Conservation (phyloP, 2,797 vertebrate genomes). For the Florisuga fusca region DNA sequence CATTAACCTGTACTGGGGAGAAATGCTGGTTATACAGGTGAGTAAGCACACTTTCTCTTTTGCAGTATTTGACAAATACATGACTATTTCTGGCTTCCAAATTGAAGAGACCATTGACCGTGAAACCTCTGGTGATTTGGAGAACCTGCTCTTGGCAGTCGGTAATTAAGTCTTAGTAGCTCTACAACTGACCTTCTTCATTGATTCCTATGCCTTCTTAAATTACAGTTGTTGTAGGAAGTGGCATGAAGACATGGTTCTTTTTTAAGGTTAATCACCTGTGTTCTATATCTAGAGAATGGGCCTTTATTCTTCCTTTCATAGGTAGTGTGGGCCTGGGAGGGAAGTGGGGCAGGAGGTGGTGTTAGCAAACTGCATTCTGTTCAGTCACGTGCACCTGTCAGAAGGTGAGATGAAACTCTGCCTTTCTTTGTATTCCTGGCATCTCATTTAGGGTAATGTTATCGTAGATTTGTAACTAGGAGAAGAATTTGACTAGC, state of each 20-base stretch:
- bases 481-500: not conserved
- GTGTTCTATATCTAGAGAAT: not conserved
- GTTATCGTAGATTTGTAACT: not conserved
- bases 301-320: not conserved
- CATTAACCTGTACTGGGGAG: not conserved
- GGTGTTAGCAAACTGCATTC: not conserved
- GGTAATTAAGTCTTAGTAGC: constrained; percentile 78
- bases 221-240: not conserved
- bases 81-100: constrained; percentile 89
- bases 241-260: not conserved
- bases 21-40: not conserved
- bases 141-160: constrained; percentile 89
- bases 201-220: not conserved
- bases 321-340: not conserved
- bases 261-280: not conserved
- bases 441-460: not conserved
- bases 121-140: constrained; percentile 91
- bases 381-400: not conserved
- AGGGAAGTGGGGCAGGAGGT: not conserved
- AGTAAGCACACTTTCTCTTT: not conserved
- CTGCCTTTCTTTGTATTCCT: not conserved
- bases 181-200: not conserved
- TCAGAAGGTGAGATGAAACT: not conserved
- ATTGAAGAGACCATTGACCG: constrained; percentile 92
- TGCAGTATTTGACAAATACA: constrained; percentile 93